These are phyloP conservation scores for Sclerurus mexicanus DNA, from an alignment of 2,113 vertebrate species.

Conservation along the genomic window DNA sequence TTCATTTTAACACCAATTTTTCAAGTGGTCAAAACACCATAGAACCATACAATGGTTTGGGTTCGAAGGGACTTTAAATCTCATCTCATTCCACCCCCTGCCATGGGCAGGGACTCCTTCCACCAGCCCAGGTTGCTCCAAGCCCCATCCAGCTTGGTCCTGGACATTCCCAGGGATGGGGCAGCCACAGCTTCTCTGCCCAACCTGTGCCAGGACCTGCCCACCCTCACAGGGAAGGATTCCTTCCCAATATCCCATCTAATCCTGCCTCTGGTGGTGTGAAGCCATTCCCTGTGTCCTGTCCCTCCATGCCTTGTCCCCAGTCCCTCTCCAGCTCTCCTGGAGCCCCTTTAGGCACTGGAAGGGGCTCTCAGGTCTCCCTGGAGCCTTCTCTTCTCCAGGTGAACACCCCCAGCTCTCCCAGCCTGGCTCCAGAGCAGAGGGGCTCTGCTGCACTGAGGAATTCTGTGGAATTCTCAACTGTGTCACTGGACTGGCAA, in stretches of 20 bases:
- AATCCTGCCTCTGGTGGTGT: fast-evolving
- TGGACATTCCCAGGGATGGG: neutral
- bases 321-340: neutral
- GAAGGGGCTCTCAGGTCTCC: neutral
- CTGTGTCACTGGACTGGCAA: neutral
- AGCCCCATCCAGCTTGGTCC: neutral
- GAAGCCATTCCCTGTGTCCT: neutral
- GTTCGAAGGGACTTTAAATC: fast-evolving
- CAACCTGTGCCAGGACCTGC: neutral
- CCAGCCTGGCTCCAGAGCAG: neutral
- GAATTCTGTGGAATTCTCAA: neutral
- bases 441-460: neutral
- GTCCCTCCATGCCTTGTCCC: neutral
- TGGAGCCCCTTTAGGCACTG: neutral
- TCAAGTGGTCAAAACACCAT: neutral
- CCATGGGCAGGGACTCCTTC: neutral
- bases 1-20: neutral
- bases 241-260: neutral
- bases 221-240: fast-evolving
- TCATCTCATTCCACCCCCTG: neutral
- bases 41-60: neutral
- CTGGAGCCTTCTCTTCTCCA: neutral
- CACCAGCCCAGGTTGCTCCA: neutral
- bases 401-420: neutral
- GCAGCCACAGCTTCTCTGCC: neutral